phyloP scores from a whole-genome alignment of 2,797 vertebrate genomes.

The Steatocranus sp. region DNA sequence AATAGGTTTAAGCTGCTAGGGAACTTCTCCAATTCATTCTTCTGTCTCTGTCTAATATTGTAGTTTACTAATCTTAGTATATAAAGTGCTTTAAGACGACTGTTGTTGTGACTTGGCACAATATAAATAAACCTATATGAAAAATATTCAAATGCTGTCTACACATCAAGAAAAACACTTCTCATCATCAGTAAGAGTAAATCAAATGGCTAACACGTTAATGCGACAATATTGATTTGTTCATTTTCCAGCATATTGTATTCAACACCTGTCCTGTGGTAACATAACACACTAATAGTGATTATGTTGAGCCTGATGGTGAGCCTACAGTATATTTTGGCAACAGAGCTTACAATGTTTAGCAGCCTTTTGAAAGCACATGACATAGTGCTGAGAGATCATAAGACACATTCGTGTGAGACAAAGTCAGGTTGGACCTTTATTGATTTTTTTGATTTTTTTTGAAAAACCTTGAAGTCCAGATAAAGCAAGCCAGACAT shows the following conservation, averaged over 20 bases:
- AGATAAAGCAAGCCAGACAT: not conserved
- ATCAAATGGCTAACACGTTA: not conserved
- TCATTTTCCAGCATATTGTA: not conserved
- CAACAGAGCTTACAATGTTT: slow-evolving; percentile 49
- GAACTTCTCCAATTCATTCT: not conserved
- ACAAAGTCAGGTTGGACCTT: not conserved
- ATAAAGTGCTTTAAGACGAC: not conserved
- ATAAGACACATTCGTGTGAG: slow-evolving; percentile 27
- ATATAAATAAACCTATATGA: not conserved
- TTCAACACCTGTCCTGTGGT: not conserved
- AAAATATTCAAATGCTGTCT: not conserved
- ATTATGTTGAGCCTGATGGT: slow-evolving; percentile 1
- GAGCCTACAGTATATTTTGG: slow-evolving; percentile 53
- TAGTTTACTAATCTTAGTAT: not conserved
- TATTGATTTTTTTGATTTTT: not conserved
- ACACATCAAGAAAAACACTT: not conserved
- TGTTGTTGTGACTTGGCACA: not conserved
- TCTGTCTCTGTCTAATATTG: not conserved
- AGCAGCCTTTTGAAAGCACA: slow-evolving; percentile 44
- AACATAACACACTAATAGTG: slow-evolving; percentile 11
- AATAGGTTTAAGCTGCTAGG: not conserved
- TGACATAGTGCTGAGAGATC: slow-evolving; percentile 54
- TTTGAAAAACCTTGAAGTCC: not conserved
- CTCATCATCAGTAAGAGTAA: not conserved
- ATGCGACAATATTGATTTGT: not conserved